Base-by-base conservation (phyloP, 2,888 invertebrate genomes). In the Plebejus argus region DNA sequence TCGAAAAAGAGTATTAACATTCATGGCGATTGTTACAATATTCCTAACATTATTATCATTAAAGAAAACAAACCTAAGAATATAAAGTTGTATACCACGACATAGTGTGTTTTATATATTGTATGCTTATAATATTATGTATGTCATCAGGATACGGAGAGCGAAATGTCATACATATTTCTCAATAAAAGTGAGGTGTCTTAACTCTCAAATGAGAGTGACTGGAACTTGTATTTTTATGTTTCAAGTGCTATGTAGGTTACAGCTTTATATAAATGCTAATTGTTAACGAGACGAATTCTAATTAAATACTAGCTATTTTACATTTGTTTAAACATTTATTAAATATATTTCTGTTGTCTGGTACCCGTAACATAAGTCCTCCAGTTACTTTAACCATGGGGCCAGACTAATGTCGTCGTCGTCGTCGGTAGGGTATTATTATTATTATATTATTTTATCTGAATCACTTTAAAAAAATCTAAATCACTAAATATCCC, bases 181-280 rank as follows among this genome's bases (percentile, higher is more conserved):
- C 66, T 66, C 18, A 66, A 66, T 66, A 66, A 33, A 66, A 66
- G 66, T 66, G 66, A 66, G 23, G 23, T 23, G 61, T 5, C 28
- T n/a, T n/a, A n/a, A n/a, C n/a, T n/a, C n/a, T 28, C 18, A 28
- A 66, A 28, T 66, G 66, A 66, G 28, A 66, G 66, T 66, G 61
- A 2, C 18, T 33, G 66, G 66, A 15, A 33, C 66, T 28, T 66
- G 66, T 66, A 66, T 66, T 66, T 66, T 66, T 66, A 23, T 28
- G 18, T 1, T 28, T 66, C 66, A 7, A 15, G 28, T 66, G 28
- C 15, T 15, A 66, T 18, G 15, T 28, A 66, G 66, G 28, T 66
- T 66, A 66, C 1, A 66, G 8, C 5, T 58, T 66, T 15, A 28
- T 33, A 66, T 18, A 66, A 15, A 66, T 66, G 7, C 28, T 66